phyloP scores from a whole-genome alignment of 2,888 invertebrate species.

The Ariolimax columbianus region DNA sequence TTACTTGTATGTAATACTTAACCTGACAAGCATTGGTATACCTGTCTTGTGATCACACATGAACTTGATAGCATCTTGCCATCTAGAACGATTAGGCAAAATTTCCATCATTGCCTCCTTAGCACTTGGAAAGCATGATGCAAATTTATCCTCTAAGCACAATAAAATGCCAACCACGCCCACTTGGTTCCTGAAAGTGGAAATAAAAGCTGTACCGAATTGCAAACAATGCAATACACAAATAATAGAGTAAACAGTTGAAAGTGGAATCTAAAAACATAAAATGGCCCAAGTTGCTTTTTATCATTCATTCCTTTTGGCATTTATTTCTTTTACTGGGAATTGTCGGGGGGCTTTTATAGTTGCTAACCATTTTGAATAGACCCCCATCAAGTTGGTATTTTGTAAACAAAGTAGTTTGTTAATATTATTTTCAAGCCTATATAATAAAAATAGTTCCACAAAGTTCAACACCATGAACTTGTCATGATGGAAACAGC shows the following conservation, averaged over 20 bases:
- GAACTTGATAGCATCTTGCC: not conserved
- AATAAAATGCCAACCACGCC: not conserved
- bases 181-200: conserved; percentile 13
- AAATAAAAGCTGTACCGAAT: not conserved
- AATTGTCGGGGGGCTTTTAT: too few species aligned
- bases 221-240: not conserved
- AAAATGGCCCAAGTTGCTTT: too few species aligned
- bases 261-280: not conserved
- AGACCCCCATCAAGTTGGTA: too few species aligned
- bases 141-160: conserved; percentile 21
- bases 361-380: too few species aligned
- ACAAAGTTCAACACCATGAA: too few species aligned
- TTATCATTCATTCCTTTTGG: too few species aligned
- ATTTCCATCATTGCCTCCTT: not conserved
- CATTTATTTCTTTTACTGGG: too few species aligned
- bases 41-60: conserved; percentile 29
- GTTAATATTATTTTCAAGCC: too few species aligned
- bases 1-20: too few species aligned
- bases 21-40: not conserved
- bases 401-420: too few species aligned
- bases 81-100: not conserved
- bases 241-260: not conserved
- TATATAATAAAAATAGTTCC: too few species aligned
- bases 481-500: too few species aligned
- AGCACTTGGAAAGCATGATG: not conserved